These are phyloP conservation scores for Cyprinodon tularosa DNA, from an alignment of 2,113 vertebrate genomes.

Conservation along the genomic window DNA sequence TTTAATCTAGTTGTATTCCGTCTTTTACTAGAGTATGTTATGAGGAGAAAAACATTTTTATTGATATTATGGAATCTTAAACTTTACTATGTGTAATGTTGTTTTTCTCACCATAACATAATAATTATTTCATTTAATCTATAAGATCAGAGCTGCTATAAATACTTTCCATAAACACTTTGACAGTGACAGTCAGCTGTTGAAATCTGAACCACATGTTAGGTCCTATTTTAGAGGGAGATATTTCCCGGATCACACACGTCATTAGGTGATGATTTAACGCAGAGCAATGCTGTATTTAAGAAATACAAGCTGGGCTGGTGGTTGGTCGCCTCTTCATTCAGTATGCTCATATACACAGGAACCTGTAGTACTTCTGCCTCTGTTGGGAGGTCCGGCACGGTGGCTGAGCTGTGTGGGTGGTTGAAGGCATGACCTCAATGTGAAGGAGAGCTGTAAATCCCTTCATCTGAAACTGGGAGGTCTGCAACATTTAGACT, in stretches of 20 bases:
- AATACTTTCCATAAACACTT: slow-evolving; percentile 48
- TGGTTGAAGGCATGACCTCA: slow-evolving; percentile 49
- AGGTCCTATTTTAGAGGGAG: slow-evolving; percentile 39
- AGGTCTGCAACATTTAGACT: background rate
- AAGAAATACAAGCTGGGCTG: slow-evolving; percentile 33
- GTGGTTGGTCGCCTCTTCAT: slow-evolving; percentile 7
- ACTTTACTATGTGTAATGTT: background rate
- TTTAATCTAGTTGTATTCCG: background rate
- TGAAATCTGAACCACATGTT: slow-evolving; percentile 20
- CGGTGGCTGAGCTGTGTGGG: slow-evolving; percentile 42
- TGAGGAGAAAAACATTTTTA: background rate
- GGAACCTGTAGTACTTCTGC: slow-evolving; percentile 3
- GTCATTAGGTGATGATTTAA: slow-evolving; percentile 55
- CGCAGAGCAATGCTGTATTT: slow-evolving; percentile 29
- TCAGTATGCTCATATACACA: background rate
- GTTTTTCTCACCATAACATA: slow-evolving; percentile 1
- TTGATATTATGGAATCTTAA: background rate
- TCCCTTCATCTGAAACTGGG: slow-evolving; percentile 19
- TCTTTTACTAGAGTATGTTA: too few species aligned
- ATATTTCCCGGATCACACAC: slow-evolving; percentile 1
- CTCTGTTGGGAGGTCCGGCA: slow-evolving; percentile 11
- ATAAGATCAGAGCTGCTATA: background rate
- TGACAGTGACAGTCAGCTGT: slow-evolving; percentile 34
- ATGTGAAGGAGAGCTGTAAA: slow-evolving; percentile 26
- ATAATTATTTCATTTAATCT: background rate